A percentile compares a stretch with the other conserved stretches of the same genome.
These are phyloP conservation scores for Caenorhabditis angaria DNA, from an alignment of 2,888 invertebrate genomes.

Conservation along the genomic window DNA sequence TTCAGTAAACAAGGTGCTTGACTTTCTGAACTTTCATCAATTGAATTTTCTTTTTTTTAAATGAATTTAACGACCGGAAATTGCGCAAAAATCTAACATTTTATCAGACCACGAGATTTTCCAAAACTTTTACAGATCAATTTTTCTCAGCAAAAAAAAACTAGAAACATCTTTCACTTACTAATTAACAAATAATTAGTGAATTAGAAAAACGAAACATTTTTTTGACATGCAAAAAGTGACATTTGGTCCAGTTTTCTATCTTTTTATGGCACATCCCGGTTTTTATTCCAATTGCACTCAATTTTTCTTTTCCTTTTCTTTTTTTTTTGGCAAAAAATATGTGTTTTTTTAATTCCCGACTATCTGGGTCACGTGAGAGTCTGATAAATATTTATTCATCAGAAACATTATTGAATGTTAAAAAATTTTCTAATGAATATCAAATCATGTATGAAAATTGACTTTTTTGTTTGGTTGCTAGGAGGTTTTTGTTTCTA, in stretches of 20 bases:
- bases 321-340: background rate
- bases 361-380: background rate
- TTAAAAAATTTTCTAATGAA: no score
- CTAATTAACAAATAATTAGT: conserved; percentile 1
- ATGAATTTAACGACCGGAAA: no score
- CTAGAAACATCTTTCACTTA: background rate
- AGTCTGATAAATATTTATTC: no score
- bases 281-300: no score
- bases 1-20: background rate
- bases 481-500: background rate
- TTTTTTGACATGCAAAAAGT: background rate
- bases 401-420: no score
- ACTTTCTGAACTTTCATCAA: background rate
- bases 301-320: background rate
- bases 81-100: no score
- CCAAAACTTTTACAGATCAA: background rate
- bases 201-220: conserved; percentile 2
- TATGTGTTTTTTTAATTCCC: background rate
- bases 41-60: no score
- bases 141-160: background rate
- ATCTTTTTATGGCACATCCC: background rate
- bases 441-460: no score
- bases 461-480: background rate
- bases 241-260: background rate
- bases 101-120: no score